Evolutionary conservation across 1,140 invertebrate species (phyloP).

Genomic region (Brachystomella parvula): DNA sequence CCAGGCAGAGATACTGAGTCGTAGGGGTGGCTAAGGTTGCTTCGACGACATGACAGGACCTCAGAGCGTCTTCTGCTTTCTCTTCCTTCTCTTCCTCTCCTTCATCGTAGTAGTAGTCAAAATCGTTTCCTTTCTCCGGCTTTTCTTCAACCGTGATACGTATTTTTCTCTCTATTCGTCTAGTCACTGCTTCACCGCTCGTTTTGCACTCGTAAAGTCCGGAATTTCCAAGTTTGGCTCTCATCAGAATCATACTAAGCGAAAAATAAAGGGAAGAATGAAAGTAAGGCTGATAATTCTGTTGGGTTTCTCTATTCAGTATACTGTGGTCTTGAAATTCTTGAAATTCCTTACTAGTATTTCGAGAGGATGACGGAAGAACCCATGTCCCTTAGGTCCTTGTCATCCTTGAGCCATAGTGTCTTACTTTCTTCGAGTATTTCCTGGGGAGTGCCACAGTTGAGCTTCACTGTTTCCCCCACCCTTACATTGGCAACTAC

Average conservation of each 20-base stretch:
- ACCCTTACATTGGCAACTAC: neutral
- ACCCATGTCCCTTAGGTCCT: constrained; percentile 14
- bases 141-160: neutral
- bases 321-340: neutral
- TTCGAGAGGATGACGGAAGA: constrained; percentile 21
- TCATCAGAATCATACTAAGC: constrained; percentile 9
- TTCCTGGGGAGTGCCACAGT: constrained; percentile 18
- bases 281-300: neutral
- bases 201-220: constrained; percentile 23
- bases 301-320: neutral
- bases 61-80: neutral
- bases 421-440: constrained; percentile 6
- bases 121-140: neutral
- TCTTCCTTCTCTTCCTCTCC: constrained; percentile 4
- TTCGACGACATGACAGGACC: neutral
- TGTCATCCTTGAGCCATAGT: constrained; percentile 27
- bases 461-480: neutral
- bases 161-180: neutral
- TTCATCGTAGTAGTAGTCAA: constrained; percentile 11
- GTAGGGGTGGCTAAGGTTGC: neutral
- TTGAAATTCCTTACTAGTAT: constrained; percentile 20
- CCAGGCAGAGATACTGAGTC: constrained; percentile 25
- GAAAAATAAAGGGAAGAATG: neutral
- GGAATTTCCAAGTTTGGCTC: neutral
- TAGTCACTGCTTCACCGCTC: neutral